Evolutionary conservation across 2,797 vertebrate genomes (phyloP).

Genomic region (Hippoglossus hippoglossus): DNA sequence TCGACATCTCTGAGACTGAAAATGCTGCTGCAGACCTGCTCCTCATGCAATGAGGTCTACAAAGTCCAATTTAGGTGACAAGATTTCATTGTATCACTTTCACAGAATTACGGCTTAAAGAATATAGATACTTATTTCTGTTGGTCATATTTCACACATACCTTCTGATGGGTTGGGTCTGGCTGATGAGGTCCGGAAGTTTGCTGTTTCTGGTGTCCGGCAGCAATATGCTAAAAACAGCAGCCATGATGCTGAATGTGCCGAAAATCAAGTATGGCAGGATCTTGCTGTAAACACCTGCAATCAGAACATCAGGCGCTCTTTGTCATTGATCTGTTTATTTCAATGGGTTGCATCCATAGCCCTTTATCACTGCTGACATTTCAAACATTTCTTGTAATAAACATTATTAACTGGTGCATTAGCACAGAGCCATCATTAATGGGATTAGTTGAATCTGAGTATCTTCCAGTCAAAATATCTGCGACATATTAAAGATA

Average conservation of each 20-base stretch:
- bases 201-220: slow-evolving; percentile 61
- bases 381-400: too few relatives aligned
- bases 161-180: slow-evolving; percentile 51
- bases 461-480: background rate
- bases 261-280: slow-evolving; percentile 63
- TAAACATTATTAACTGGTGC: background rate
- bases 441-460: background rate
- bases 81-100: background rate
- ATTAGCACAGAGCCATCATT: background rate
- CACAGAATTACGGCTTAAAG: background rate
- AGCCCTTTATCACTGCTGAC: too few relatives aligned
- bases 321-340: background rate
- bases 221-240: slow-evolving; percentile 41
- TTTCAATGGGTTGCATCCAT: background rate
- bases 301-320: slow-evolving; percentile 23
- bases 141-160: slow-evolving; percentile 3
- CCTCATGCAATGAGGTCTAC: background rate
- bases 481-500: too few relatives aligned
- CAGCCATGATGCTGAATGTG: slow-evolving; percentile 41
- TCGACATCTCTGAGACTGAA: background rate
- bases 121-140: background rate
- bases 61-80: background rate
- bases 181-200: slow-evolving; percentile 58
- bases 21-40: background rate
- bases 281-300: slow-evolving; percentile 50